These are phyloP conservation scores for Pangasianodon hypophthalmus DNA, from an alignment of 2,113 vertebrate species.

Conservation along the genomic window DNA sequence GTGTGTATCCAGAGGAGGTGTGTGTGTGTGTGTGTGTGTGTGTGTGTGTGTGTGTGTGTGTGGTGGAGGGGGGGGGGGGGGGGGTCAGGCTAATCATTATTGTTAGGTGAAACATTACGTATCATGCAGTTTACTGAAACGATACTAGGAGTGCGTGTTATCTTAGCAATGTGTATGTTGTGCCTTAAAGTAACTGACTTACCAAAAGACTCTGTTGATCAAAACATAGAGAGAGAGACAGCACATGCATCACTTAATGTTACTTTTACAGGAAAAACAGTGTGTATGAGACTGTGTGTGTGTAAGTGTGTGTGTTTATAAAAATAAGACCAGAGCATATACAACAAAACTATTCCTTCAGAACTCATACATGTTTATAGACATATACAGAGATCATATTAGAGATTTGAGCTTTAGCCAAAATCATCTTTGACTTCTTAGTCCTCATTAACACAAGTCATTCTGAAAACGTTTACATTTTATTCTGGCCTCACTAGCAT, in stretches of 20 bases:
- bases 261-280: conserved; percentile 69
- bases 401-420: not conserved
- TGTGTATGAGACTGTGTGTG: conserved; percentile 24
- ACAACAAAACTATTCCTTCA: conserved; percentile 4
- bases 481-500: not conserved
- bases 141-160: conserved; percentile 59
- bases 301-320: conserved; percentile 18
- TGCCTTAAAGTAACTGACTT: conserved; percentile 98
- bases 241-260: conserved; percentile 99
- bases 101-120: conserved; percentile 91
- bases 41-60: conserved; percentile 68
- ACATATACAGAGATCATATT: not conserved
- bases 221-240: conserved; percentile 99
- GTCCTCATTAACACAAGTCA: not conserved
- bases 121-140: conserved; percentile 94
- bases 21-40: conserved; percentile 69
- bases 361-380: not conserved
- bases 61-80: conserved; percentile 34
- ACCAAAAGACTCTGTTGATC: conserved; percentile 99
- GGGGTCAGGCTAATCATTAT: conserved; percentile 8
- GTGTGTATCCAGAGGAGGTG: conserved; percentile 65
- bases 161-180: conserved; percentile 71
- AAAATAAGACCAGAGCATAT: not conserved
- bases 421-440: not conserved
- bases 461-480: not conserved